phyloP scores from a whole-genome alignment of 2,888 invertebrate genomes.

The Hydrotaea diabolus region DNA sequence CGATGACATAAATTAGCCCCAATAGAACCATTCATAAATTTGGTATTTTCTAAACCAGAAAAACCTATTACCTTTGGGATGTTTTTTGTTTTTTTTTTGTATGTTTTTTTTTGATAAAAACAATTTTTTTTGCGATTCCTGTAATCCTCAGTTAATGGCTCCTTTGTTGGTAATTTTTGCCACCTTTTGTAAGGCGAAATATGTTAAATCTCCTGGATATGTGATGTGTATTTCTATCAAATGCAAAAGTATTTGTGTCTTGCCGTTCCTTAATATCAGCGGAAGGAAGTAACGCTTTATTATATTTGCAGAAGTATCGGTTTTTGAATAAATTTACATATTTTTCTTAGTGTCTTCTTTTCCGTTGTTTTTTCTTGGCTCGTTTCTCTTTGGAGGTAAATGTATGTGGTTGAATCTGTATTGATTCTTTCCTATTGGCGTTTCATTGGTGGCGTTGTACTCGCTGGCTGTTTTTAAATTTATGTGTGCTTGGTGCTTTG shows the following conservation, averaged over 20 bases:
- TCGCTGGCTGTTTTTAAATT: neutral
- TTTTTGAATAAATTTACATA: conserved; percentile 64
- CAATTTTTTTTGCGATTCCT: neutral
- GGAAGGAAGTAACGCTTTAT: conserved; percentile 35
- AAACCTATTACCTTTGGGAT: neutral
- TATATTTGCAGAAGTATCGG: conserved; percentile 20
- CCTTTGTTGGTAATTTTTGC: conserved; percentile 55
- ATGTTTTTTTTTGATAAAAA: neutral
- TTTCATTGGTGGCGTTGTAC: neutral
- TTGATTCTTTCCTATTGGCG: conserved; percentile 40
- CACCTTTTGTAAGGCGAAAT: conserved; percentile 24
- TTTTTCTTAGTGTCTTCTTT: conserved; percentile 45
- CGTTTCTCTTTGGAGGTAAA: conserved; percentile 22
- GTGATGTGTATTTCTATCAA: neutral
- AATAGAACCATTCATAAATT: neutral
- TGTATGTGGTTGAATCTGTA: conserved; percentile 58
- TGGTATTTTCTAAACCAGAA: neutral
- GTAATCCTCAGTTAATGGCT: conserved; percentile 56
- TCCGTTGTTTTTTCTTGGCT: neutral
- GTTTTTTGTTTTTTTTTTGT: neutral
- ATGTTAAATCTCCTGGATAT: conserved; percentile 10
- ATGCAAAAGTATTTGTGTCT: no score
- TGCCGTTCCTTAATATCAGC: neutral
- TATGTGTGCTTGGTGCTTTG: conserved; percentile 31
- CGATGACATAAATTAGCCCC: neutral